Conservation (phyloP, 2,113 vertebrate species). For the Tragelaphus imberbis region DNA sequence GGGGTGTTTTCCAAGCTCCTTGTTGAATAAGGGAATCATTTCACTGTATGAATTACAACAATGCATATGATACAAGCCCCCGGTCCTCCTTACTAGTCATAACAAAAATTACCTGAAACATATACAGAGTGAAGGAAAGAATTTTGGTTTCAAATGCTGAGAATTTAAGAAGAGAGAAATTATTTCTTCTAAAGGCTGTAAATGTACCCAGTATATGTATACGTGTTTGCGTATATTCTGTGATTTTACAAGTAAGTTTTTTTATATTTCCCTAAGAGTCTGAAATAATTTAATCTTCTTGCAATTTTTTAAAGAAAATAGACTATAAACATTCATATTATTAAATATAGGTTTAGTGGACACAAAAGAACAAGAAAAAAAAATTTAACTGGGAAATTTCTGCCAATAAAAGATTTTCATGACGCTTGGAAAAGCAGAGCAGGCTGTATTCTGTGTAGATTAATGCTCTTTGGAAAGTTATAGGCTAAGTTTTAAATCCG, state of each 20-base stretch:
- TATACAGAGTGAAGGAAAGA: slow-evolving; percentile 62
- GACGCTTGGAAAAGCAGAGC: not conserved
- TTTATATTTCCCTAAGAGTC: not conserved
- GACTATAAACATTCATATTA: not conserved
- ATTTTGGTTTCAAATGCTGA: slow-evolving; percentile 55
- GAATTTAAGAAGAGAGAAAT: not conserved
- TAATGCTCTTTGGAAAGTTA: not conserved
- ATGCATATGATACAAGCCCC: slow-evolving; percentile 58
- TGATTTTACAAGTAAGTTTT: not conserved
- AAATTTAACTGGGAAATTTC: not conserved
- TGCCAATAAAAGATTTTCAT: not conserved
- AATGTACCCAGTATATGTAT: not conserved
- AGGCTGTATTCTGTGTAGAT: not conserved
- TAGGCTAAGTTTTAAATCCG: not conserved
- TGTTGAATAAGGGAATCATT: slow-evolving; percentile 41
- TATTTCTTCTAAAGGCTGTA: slow-evolving; percentile 38
- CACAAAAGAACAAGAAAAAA: slow-evolving; percentile 23
- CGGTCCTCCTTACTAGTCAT: slow-evolving; percentile 61
- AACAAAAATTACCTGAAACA: slow-evolving; percentile 71
- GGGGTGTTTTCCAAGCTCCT: not conserved
- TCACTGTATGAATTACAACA: slow-evolving; percentile 35
- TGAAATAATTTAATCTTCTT: slow-evolving; percentile 26
- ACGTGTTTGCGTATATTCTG: not conserved
- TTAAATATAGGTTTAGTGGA: not conserved
- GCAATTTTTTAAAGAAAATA: not conserved